These are phyloP conservation scores for Colinus virginianus DNA, from an alignment of 2,113 vertebrate species.

Conservation along the genomic window DNA sequence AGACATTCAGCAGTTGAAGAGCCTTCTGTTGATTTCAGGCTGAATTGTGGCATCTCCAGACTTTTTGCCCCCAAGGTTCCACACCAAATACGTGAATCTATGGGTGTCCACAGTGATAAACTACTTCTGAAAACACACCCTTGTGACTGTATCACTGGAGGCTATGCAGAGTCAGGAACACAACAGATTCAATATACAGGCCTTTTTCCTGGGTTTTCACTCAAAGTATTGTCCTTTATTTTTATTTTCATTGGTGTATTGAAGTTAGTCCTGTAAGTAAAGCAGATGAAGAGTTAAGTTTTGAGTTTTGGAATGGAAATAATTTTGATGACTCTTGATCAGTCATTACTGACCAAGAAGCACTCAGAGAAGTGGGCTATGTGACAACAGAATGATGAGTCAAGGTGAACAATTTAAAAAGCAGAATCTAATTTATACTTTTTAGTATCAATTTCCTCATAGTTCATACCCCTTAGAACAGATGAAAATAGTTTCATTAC, in stretches of 20 bases:
- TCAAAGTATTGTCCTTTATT: background rate
- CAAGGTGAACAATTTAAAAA: background rate
- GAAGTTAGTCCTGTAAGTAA: background rate
- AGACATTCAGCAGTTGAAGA: background rate
- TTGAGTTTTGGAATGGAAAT: background rate
- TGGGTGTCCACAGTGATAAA: background rate
- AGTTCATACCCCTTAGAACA: background rate
- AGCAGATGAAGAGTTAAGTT: background rate
- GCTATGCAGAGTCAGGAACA: rapidly evolving
- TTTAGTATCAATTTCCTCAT: background rate
- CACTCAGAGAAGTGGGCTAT: background rate
- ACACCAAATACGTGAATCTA: rapidly evolving
- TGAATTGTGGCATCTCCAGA: background rate
- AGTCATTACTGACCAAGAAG: background rate
- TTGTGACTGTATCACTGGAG: background rate
- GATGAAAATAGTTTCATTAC: background rate
- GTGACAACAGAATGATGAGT: background rate
- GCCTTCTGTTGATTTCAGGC: background rate
- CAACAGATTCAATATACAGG: background rate
- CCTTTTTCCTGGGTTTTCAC: background rate
- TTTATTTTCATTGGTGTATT: background rate
- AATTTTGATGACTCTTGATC: background rate
- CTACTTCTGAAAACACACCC: background rate
- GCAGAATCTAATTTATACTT: background rate
- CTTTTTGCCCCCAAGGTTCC: rapidly evolving